Percentiles rank a stretch among this genome's conserved stretches.
phyloP scores from a whole-genome alignment of 2,888 invertebrate species.

The Neuroscelio doddi region DNA sequence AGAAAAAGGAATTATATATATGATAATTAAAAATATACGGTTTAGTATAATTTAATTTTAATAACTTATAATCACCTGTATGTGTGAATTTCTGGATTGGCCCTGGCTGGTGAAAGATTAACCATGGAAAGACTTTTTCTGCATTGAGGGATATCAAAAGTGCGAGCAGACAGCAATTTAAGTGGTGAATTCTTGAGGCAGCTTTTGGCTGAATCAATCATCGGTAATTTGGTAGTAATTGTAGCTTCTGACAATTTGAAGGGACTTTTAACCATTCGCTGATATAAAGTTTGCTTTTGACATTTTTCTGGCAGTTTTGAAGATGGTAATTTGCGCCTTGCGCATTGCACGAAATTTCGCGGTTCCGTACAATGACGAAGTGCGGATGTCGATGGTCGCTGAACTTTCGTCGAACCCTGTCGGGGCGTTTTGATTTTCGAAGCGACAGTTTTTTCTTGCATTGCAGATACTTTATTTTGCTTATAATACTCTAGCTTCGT shows the following conservation, averaged over 20 bases:
- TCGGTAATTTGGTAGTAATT: constrained; percentile 16
- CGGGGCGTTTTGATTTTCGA: constrained; percentile 42
- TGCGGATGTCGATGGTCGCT: constrained; percentile 30
- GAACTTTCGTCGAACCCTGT: constrained; percentile 22
- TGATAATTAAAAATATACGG: no score
- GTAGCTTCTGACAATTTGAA: constrained; percentile 45
- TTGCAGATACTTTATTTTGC: constrained; percentile 14
- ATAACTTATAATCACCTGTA: constrained; percentile 56
- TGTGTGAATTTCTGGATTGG: constrained; percentile 49
- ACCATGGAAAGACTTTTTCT: constrained; percentile 65
- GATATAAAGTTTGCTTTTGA: constrained; percentile 49
- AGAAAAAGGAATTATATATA: no score
- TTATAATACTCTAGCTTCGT: constrained; percentile 5
- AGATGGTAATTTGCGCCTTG: constrained; percentile 53
- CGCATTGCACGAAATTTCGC: constrained; percentile 49
- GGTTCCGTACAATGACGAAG: constrained; percentile 25
- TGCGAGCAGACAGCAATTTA: constrained; percentile 21
- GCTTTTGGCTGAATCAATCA: constrained; percentile 13
- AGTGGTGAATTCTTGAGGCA: constrained; percentile 12
- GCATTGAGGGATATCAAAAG: constrained; percentile 30
- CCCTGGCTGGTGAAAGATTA: constrained; percentile 55
- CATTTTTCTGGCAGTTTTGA: constrained; percentile 56
- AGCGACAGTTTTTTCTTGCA: constrained; percentile 45
- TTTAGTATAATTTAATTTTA: no score
- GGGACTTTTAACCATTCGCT: constrained; percentile 49